Evolutionary conservation across 2,888 invertebrate species (phyloP).

Genomic region (Biston betularia): DNA sequence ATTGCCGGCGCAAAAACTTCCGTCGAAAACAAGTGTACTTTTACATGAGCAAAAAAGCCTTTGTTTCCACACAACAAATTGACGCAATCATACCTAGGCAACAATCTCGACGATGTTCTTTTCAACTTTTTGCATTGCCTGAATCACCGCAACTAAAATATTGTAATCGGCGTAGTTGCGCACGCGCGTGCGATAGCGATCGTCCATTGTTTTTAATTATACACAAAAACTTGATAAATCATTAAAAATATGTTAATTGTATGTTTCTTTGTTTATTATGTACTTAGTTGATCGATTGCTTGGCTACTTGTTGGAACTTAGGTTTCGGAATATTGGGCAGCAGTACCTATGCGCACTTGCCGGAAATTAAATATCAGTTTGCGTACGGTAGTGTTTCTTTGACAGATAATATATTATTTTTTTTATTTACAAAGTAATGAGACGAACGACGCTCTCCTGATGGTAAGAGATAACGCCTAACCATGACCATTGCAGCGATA

Average conservation of each 20-base stretch:
- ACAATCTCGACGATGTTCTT: conserved; percentile 11
- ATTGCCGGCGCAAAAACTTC: conserved; percentile 1
- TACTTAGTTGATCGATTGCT: conserved; percentile 21
- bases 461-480: no score
- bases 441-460: no score
- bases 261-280: conserved; percentile 42
- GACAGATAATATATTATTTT: no score
- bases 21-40: conserved; percentile 14
- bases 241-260: conserved; percentile 36
- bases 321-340: neutral
- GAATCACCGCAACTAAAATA: conserved; percentile 15
- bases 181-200: conserved; percentile 34
- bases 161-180: conserved; percentile 4
- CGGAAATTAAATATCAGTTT: no score
- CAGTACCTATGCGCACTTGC: neutral
- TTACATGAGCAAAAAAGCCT: conserved; percentile 15
- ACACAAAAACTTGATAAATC: conserved; percentile 44
- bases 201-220: conserved; percentile 40
- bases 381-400: no score
- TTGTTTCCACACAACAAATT: conserved; percentile 20
- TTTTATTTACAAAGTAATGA: no score
- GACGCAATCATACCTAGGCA: conserved; percentile 17
- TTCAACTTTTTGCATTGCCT: conserved; percentile 18
- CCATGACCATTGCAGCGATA: no score
- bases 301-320: conserved; percentile 1